Base-by-base conservation (phyloP, 2,888 invertebrate genomes). In the Petrolisthes cinctipes region DNA sequence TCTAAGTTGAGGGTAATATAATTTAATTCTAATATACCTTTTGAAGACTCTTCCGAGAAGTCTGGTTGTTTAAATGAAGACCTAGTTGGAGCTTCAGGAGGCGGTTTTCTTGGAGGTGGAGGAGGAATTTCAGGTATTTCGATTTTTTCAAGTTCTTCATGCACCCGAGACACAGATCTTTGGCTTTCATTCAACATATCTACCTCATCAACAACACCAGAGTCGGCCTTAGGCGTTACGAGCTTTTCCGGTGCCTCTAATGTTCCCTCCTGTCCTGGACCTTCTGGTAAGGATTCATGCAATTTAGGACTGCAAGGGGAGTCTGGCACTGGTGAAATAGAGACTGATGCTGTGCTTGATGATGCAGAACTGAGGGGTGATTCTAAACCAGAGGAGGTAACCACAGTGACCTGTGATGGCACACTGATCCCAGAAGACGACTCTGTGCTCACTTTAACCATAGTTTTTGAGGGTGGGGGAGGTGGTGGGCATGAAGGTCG, bases 141-240 rank as follows among this genome's bases (percentile, higher is more conserved):
- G 23, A 85, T 79, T 17, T 78, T 79, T n/a, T 79, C 85, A n/a
- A 85, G 54, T 23, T 85, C 79, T 23, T 85, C 75, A 37, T 68
- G 79, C 14, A 79, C 20, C 37, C 7, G 20, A 23, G 85, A 79
- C 23, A 79, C 20, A 9, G 37, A 14, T 3, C 14, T 37, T 37
- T 14, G 14, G 4, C n/a, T 17, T 79, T n/a, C 23, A n/a, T 7
- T 54, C 14, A 17, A 4, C n/a, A 17, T 9, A 56, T 56, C 3
- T n/a, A 56, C 79, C n/a, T 53, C 79, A 56, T 79, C 53, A 79
- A 5, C 9, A 5, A 6, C 14, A 5, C 17, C 37, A 3, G 14
- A 5, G 4, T 54, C 56, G 6, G 53, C 54, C 53, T 54, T n/a
- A 4, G 20, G 5, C 17, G n/a, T n/a, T 20, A 11, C 14, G 6